phyloP scores from a whole-genome alignment of 2,888 invertebrate species.

The Aspidiotus rigidus region DNA sequence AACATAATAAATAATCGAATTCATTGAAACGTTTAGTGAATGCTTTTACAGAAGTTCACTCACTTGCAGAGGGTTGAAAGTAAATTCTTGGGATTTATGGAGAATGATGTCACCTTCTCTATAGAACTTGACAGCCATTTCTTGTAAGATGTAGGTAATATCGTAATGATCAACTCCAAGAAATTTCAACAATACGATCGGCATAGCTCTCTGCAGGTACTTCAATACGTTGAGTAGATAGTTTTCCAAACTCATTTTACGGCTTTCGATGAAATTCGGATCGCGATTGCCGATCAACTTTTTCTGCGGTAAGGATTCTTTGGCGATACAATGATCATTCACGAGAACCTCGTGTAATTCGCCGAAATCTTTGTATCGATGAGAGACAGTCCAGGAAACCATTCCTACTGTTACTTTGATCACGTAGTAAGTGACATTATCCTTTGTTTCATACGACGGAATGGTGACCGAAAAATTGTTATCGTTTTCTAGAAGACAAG shows the following conservation, averaged over 20 bases:
- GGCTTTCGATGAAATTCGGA: constrained; percentile 74
- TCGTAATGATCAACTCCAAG: constrained; percentile 83
- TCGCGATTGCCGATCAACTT: constrained; percentile 85
- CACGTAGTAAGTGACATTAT: constrained; percentile 60
- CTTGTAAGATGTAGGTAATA: constrained; percentile 73
- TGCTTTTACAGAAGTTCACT: constrained; percentile 15
- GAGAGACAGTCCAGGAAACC: constrained; percentile 71
- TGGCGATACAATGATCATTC: constrained; percentile 67
- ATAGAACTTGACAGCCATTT: constrained; percentile 68
- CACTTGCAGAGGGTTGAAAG: constrained; percentile 72
- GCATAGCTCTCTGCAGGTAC: constrained; percentile 68
- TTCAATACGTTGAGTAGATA: constrained; percentile 70
- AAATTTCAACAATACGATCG: constrained; percentile 71
- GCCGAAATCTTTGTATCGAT: constrained; percentile 83
- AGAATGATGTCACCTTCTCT: constrained; percentile 63
- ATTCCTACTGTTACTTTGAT: constrained; percentile 61
- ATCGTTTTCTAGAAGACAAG: constrained; percentile 61
- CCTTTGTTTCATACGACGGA: constrained; percentile 54
- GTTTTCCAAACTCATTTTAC: constrained; percentile 66
- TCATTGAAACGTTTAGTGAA: neutral
- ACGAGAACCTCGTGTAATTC: constrained; percentile 78
- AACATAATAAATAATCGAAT: neutral
- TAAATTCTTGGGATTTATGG: constrained; percentile 54
- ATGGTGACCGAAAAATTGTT: constrained; percentile 59
- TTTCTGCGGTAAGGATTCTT: constrained; percentile 83